Conservation (phyloP, 2,797 vertebrate species). For the Phaenicophaeus curvirostris region DNA sequence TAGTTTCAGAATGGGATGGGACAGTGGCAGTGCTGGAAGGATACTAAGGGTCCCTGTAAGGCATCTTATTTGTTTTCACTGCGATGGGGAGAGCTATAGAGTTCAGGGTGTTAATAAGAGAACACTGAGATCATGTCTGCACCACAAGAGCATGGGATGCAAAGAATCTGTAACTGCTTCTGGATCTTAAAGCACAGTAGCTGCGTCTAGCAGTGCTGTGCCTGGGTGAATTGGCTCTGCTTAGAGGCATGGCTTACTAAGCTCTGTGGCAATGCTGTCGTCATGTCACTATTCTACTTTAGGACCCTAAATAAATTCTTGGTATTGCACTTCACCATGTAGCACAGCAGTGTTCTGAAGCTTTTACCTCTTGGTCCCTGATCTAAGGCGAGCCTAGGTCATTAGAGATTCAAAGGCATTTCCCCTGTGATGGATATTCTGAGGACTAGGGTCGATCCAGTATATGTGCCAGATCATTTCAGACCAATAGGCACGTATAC, state of each 20-base stretch:
- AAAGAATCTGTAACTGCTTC: not conserved
- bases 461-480: not conserved
- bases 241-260: not conserved
- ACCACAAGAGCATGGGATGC: not conserved
- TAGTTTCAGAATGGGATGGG: not conserved
- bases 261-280: not conserved
- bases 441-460: not conserved
- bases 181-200: not conserved
- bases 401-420: not conserved
- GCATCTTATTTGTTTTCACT: not conserved
- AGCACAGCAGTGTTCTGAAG: not conserved
- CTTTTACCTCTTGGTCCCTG: not conserved
- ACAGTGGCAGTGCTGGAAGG: not conserved
- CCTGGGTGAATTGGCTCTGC: not conserved
- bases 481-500: not conserved
- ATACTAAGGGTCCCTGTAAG: not conserved
- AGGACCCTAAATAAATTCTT: not conserved
- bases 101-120: not conserved
- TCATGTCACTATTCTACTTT: not conserved
- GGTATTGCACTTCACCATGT: not conserved
- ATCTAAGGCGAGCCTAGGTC: not conserved
- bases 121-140: not conserved
- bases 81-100: not conserved
- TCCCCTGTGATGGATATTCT: not conserved
- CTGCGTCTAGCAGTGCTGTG: not conserved